Evolutionary conservation across 2,113 vertebrate species (phyloP), one percentile per base, ranked within the genome.

Genomic region (Dipodomys spectabilis): DNA sequence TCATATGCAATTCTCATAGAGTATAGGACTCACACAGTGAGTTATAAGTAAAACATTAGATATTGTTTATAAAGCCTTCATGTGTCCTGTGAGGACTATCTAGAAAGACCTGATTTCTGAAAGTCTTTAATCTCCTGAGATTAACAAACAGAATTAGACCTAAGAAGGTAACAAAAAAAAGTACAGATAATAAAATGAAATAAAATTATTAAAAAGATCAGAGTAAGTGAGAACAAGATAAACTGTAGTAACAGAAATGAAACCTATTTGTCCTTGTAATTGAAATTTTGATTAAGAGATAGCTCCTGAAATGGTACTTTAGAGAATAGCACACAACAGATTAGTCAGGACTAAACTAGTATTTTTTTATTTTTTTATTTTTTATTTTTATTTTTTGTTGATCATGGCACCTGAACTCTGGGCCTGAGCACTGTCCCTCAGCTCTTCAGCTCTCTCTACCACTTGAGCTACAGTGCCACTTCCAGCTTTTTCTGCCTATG

Each of bases 81-180:
- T 9, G 28, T 27, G 11, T 65, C 88, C 23, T 30, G 53, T 57
- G 15, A 57, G 27, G 6, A 44, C 22, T 82, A 32, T 78, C 44
- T 57, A 71, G 39, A 81, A 57, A 68, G 19, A 57, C 11, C 32
- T 53, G 11, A 6, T 60, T 18, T 65, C 73, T 64, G 62, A 67
- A 64, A 74, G 11, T 2, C 22, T 35, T 79, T 45, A 60, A 44
- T 19, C 64, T 15, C 2, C 30, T 25, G 32, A 71, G n/a, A 60
- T 65, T 53, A 49, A 90, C 71, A 69, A 45, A 57, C 27, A 75
- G 19, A 87, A 79, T 74, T 74, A 83, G 53, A 89, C 73, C 84
- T 74, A 49, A 69, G 53, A 78, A 68, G 74, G 60, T 44, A 73
- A 65, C 6, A 16, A 92, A 67, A 57, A 16, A 92, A 44, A 49